Conservation (phyloP, 2,888 invertebrate genomes). For the Steromphala cineraria region DNA sequence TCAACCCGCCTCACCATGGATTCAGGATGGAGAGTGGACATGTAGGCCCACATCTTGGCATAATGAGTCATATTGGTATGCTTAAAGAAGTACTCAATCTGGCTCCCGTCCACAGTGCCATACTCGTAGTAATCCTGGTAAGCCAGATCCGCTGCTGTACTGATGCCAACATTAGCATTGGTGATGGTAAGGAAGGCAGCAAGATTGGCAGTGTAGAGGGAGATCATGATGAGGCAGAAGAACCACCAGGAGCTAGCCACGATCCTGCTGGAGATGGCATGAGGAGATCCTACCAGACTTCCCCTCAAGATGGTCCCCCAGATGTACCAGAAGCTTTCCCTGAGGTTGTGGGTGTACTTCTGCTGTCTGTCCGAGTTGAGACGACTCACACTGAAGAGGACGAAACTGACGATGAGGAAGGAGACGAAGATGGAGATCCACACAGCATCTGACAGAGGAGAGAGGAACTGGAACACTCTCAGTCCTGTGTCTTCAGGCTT, state of each 20-base stretch:
- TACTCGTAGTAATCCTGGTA: constrained; percentile 64
- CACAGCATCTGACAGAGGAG: constrained; percentile 95
- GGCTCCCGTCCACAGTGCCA: constrained; percentile 68
- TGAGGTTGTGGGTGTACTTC: constrained; percentile 51
- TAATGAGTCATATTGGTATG: constrained; percentile 64
- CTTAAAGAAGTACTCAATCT: constrained; percentile 67
- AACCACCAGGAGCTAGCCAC: constrained; percentile 69
- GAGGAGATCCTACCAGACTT: constrained; percentile 58
- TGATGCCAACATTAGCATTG: constrained; percentile 43
- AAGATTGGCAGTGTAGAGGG: constrained; percentile 70
- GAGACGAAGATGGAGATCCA: constrained; percentile 69
- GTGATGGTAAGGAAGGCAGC: constrained; percentile 70
- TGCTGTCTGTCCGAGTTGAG: constrained; percentile 55
- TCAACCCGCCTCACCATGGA: constrained; percentile 61
- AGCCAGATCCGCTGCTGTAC: constrained; percentile 64
- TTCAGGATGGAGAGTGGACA: constrained; percentile 53
- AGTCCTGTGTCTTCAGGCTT: constrained; percentile 87
- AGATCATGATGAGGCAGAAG: constrained; percentile 67
- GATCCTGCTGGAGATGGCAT: constrained; percentile 64
- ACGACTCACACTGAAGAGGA: constrained; percentile 66
- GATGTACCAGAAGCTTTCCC: constrained; percentile 71
- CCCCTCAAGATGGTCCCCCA: constrained; percentile 69
- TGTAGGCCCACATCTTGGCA: constrained; percentile 65
- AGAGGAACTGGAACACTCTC: constrained; percentile 96
- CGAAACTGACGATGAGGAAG: constrained; percentile 60